A percentile compares a stretch with the other conserved stretches of the same genome.
These are phyloP conservation scores for Oophaga pumilio DNA, from an alignment of 2,113 vertebrate species.

Conservation along the genomic window DNA sequence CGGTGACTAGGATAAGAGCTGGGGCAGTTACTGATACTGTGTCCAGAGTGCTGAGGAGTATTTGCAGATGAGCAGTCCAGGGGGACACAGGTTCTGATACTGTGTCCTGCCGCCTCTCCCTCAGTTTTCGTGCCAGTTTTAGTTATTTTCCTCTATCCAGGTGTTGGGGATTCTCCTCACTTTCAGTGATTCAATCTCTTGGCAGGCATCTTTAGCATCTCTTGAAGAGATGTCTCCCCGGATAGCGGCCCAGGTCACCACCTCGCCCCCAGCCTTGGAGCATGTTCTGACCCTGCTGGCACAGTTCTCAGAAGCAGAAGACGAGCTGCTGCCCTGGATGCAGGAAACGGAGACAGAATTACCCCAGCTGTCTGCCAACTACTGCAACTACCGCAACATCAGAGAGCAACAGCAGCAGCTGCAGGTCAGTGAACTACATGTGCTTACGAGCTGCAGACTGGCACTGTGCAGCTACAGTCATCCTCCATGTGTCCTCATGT, in stretches of 20 bases:
- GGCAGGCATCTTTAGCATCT: slow-evolving; percentile 67
- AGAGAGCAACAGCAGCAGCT: slow-evolving; percentile 84
- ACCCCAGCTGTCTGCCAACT: slow-evolving; percentile 69
- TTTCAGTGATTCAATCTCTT: rapidly evolving
- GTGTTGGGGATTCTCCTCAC: no score
- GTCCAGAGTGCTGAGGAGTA: not conserved
- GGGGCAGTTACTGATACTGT: not conserved
- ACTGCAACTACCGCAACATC: slow-evolving; percentile 76
- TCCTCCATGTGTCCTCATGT: no score
- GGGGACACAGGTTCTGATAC: no score
- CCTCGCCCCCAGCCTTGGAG: slow-evolving; percentile 77
- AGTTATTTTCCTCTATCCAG: no score
- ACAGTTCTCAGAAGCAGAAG: slow-evolving; percentile 77
- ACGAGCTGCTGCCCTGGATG: slow-evolving; percentile 84
- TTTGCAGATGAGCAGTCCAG: no score
- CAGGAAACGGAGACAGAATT: slow-evolving; percentile 73
- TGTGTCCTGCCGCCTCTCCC: no score
- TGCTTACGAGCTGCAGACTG: not conserved
- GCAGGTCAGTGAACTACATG: slow-evolving; percentile 71
- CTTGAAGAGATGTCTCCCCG: slow-evolving; percentile 75
- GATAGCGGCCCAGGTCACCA: slow-evolving; percentile 71
- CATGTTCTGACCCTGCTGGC: slow-evolving; percentile 79
- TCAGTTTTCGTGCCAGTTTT: no score
- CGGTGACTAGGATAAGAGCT: slow-evolving; percentile 67
- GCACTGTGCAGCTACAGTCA: not conserved